Base-by-base conservation (phyloP, 2,113 vertebrate species). In the Epinephelus moara region DNA sequence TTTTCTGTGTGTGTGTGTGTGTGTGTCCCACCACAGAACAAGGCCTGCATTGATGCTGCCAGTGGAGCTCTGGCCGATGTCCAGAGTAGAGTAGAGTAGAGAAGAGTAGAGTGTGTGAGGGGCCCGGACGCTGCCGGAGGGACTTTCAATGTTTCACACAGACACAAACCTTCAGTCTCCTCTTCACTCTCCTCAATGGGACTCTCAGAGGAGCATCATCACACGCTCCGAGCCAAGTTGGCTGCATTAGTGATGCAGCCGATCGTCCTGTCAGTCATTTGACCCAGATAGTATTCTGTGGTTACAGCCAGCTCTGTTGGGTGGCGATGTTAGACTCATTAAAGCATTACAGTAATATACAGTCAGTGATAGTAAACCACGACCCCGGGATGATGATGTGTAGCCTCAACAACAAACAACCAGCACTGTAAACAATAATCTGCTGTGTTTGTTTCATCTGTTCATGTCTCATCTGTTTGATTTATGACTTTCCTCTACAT, bases 111-210 rank as follows among this genome's bases (percentile, higher is more conserved):
- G 73, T 61, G 78, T 87, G 81, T 56, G 64, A 81, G 84, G 61
- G 78, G 76, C 70, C 79, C 59, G 17, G 50, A 30, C n/a, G 77
- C 68, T 79, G 78, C 18, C 19, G 33, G 55, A 40, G 19, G 45
- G 60, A 1, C 25, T 87, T 76, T 77, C 80, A 85, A 4, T 70
- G 83, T 57, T 84, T 77, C 86, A 55, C 82, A 91, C 89, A 85
- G 89, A 90, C 85, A 67, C 87, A 76, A 80, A 87, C 89, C 89
- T 90, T 87, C 87, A 77, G 91, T 69, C 50, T 73, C 55, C 89
- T 86, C 88, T 90, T 89, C 85, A 85, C 60, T 62, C 21, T 33
- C 73, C 70, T 89, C 84, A 87, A 86, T 90, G 89, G 72, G 69
- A 57, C 86, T 73, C 71, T 85, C 52, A 85, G 74, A 83, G 71